A percentile compares a stretch with the other conserved stretches of the same genome.
phyloP scores from a whole-genome alignment of 2,797 vertebrate species.

The Channallabes apus region DNA sequence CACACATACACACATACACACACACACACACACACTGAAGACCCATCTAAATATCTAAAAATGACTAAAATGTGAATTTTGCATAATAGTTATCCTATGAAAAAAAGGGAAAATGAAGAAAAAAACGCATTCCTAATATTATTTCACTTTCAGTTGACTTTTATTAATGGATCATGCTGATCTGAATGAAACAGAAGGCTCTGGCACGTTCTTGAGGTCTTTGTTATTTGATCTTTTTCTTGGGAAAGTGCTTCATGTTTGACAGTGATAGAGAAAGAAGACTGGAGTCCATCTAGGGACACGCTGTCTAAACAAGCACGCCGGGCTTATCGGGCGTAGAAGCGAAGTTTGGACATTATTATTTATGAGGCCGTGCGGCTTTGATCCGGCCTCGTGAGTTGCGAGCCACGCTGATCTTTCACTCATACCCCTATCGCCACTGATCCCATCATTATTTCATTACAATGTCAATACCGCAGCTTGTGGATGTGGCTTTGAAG shows the following conservation, averaged over 20 bases:
- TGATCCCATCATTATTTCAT: conserved; percentile 38
- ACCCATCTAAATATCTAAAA: too few relatives aligned
- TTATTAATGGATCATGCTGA: background rate
- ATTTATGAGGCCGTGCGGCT: conserved; percentile 68
- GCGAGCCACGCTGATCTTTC: conserved; percentile 50
- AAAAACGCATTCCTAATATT: background rate
- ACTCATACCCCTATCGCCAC: conserved; percentile 22
- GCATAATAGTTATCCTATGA: too few relatives aligned
- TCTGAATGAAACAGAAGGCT: background rate
- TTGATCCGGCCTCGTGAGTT: conserved; percentile 62
- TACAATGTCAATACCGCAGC: conserved; percentile 34
- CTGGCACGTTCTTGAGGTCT: background rate
- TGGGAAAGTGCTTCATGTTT: conserved; percentile 57
- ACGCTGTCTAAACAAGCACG: conserved; percentile 65
- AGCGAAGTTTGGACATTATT: conserved; percentile 63
- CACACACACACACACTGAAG: too few relatives aligned
- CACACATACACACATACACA: too few relatives aligned
- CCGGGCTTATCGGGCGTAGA: conserved; percentile 62
- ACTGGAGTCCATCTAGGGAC: conserved; percentile 62
- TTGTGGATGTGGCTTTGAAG: conserved; percentile 18
- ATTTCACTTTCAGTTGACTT: background rate
- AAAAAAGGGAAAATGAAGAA: too few relatives aligned
- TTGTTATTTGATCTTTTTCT: conserved; percentile 39
- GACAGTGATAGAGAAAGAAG: conserved; percentile 58
- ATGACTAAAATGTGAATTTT: too few relatives aligned